phyloP scores from a whole-genome alignment of 1,140 invertebrate species.

The Octopus bimaculoides region DNA sequence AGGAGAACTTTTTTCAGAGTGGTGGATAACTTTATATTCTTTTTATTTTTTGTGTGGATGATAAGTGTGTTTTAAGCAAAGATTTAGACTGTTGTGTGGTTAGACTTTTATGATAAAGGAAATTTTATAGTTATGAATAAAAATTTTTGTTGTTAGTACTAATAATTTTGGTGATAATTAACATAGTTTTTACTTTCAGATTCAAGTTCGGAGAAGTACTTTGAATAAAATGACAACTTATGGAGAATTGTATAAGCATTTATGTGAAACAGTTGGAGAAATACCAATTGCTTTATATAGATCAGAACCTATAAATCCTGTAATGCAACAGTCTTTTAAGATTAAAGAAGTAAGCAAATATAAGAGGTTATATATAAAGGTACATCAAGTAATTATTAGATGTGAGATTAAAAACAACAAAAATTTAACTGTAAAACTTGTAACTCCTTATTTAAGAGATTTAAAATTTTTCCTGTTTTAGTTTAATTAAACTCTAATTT shows the following conservation, averaged over 20 bases:
- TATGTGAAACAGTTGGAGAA: conserved; percentile 46
- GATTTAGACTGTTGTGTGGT: too few relatives aligned
- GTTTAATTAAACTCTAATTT: too few relatives aligned
- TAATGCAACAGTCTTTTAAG: neutral
- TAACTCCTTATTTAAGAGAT: neutral
- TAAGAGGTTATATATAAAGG: conserved; percentile 10
- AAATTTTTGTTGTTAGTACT: too few relatives aligned
- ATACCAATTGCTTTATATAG: conserved; percentile 51
- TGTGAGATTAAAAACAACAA: conserved; percentile 22
- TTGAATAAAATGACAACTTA: conserved; percentile 40
- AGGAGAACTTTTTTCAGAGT: too few relatives aligned
- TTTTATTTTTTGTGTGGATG: too few relatives aligned
- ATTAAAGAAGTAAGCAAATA: conserved; percentile 1
- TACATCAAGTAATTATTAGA: neutral
- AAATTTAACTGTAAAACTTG: neutral
- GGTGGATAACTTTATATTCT: too few relatives aligned
- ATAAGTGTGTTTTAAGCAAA: too few relatives aligned
- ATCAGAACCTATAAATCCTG: conserved; percentile 28
- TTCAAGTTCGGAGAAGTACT: conserved; percentile 39
- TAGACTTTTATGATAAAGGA: too few relatives aligned
- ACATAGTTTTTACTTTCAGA: conserved; percentile 26
- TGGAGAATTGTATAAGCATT: conserved; percentile 42
- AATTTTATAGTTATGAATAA: too few relatives aligned
- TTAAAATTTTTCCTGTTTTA: too few relatives aligned
- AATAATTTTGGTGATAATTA: too few relatives aligned